Conservation (phyloP, 2,113 vertebrate genomes). For the Lophius piscatorius region DNA sequence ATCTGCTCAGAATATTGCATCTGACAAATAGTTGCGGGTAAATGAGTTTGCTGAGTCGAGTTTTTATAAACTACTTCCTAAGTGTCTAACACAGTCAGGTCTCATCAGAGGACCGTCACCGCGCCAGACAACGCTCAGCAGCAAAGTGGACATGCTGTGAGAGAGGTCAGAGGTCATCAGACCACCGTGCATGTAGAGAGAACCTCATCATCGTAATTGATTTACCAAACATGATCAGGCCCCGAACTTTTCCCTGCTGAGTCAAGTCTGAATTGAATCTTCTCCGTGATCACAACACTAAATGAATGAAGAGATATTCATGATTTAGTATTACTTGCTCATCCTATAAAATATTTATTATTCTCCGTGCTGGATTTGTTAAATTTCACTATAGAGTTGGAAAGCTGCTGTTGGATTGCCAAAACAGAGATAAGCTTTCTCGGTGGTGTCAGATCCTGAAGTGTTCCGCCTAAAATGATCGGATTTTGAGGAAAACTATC, state of each 20-base stretch:
- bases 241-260: conserved; percentile 33
- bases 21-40: conserved; percentile 41
- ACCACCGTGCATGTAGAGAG: background rate
- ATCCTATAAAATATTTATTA: too few species aligned
- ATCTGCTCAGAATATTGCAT: conserved; percentile 31
- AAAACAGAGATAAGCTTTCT: too few species aligned
- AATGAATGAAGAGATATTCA: conserved; percentile 20
- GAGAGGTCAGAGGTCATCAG: conserved; percentile 35
- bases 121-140: conserved; percentile 46
- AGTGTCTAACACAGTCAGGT: conserved; percentile 54
- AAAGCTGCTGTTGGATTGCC: too few species aligned
- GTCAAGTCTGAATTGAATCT: conserved; percentile 53
- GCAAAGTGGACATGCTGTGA: conserved; percentile 37
- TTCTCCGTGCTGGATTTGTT: too few species aligned
- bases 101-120: conserved; percentile 60
- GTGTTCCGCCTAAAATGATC: too few species aligned
- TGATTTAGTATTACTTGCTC: conserved; percentile 7
- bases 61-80: conserved; percentile 57
- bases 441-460: too few species aligned
- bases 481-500: too few species aligned
- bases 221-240: conserved; percentile 31
- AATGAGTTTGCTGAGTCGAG: conserved; percentile 61
- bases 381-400: too few species aligned
- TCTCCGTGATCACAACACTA: conserved; percentile 28
- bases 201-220: conserved; percentile 4